phyloP scores from a whole-genome alignment of 2,113 vertebrate genomes.

The Cottus gobio region DNA sequence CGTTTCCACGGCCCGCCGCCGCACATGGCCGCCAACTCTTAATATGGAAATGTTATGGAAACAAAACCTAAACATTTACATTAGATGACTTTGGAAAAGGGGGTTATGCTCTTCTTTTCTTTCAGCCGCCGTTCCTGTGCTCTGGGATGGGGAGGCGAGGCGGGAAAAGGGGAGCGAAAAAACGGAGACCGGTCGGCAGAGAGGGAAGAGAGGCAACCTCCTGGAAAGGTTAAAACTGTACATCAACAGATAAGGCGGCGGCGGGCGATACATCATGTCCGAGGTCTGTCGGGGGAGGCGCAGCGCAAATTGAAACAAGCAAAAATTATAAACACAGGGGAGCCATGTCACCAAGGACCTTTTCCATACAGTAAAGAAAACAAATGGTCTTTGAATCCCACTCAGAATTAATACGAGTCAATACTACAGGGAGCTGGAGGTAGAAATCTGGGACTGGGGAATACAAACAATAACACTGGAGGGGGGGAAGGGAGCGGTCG shows the following conservation, averaged over 20 bases:
- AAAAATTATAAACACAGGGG: constrained; percentile 83
- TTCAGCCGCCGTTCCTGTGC: constrained; percentile 56
- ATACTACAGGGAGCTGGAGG: constrained; percentile 65
- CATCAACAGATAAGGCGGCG: constrained; percentile 82
- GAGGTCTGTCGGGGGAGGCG: constrained; percentile 73
- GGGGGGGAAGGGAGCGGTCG: constrained; percentile 52
- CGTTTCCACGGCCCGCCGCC: constrained; percentile 47
- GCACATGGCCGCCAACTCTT: constrained; percentile 75
- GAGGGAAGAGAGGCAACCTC: constrained; percentile 73
- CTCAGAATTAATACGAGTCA: constrained; percentile 77
- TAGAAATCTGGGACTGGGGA: constrained; percentile 58
- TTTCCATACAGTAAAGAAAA: constrained; percentile 75
- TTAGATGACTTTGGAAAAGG: constrained; percentile 79
- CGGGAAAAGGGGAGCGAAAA: constrained; percentile 16
- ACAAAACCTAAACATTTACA: constrained; percentile 87
- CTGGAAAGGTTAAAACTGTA: constrained; percentile 83
- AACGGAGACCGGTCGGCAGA: constrained; percentile 1
- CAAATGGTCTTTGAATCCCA: constrained; percentile 78
- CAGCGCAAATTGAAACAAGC: constrained; percentile 82
- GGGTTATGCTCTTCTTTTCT: constrained; percentile 73
- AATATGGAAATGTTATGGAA: constrained; percentile 88
- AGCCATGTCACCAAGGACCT: constrained; percentile 78
- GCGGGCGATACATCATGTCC: constrained; percentile 79
- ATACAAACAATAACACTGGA: constrained; percentile 63
- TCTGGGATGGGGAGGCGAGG: constrained; percentile 50